Evolutionary conservation across 2,113 vertebrate species (phyloP), one percentile per base, ranked within the genome.

Genomic region (Columba janthina): DNA sequence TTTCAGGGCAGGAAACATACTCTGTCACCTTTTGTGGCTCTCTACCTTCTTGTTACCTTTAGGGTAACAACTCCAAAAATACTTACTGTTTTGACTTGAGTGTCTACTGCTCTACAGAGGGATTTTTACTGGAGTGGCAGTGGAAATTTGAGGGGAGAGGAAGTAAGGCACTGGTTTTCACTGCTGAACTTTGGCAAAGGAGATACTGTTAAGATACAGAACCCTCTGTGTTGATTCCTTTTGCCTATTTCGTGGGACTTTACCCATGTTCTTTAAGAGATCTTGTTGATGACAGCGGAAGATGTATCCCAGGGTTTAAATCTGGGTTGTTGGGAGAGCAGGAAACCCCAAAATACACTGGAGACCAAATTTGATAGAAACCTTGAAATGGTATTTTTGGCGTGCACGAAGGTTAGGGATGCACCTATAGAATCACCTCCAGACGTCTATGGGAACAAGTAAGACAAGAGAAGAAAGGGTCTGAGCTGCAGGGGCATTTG

Each of bases 361-460:
- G 42, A 44, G 36, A 40, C 9, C 11, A 42, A 48, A 57, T 53
- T 7, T 28, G 18, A 26, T 38, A 44, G 24, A 74, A 70, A 19
- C 17, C 50, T 65, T 70, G 8, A 77, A 70, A 16, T 6, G 4
- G 15, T 78, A 24, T 24, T 88, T 82, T 54, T 20, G 28, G 56
- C 28, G 40, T 34, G 25, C 22, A 9, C 2, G 3, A 51, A 69
- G 28, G 6, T 51, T n/a, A 69, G 85, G 53, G 60, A 8, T 1
- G 1, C 6, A 25, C 19, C 10, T 77, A 22, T 22, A 61, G 36
- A 79, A 54, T 67, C 4, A 3, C 10, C 22, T 82, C n/a, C 57
- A 75, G n/a, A 14, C 3, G 0, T 64, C 9, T 67, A 15, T 51
- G 65, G 29, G 34, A 16, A 65, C 0, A 0, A 82, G 15, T 25